Percentiles rank a stretch among this genome's conserved stretches.
Evolutionary conservation across 2,113 vertebrate genomes (phyloP).

Genomic region (Caranx melampygus): DNA sequence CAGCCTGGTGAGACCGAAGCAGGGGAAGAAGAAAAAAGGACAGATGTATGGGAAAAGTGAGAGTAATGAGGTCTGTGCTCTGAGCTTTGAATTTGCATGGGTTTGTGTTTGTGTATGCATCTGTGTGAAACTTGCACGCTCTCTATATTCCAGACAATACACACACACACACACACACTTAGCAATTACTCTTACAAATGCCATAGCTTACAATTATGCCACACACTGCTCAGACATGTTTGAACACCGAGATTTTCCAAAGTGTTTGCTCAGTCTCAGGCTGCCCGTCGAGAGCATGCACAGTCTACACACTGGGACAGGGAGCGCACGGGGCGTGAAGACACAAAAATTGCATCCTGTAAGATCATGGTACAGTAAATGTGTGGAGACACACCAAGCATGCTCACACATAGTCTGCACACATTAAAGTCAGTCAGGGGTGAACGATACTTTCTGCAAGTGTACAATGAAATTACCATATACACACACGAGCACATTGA

Average conservation of each 20-base stretch:
- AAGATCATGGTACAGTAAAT: slow-evolving; percentile 7
- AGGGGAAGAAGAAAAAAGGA: slow-evolving; percentile 12
- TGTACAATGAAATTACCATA: slow-evolving; percentile 15
- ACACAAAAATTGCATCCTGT: not conserved
- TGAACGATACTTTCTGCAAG: not conserved
- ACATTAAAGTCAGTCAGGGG: slow-evolving; percentile 9
- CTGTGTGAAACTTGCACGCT: not conserved
- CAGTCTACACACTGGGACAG: not conserved
- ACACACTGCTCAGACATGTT: not conserved
- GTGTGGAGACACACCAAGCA: not conserved
- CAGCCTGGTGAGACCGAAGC: not conserved
- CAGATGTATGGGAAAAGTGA: not conserved
- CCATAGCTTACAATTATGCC: not conserved
- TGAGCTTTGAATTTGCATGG: slow-evolving; percentile 29
- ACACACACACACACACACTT: too few relatives aligned
- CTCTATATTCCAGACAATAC: not conserved
- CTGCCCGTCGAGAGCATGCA: not conserved
- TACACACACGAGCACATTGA: not conserved
- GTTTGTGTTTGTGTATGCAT: not conserved
- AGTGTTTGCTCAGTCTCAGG: not conserved
- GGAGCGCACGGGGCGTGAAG: not conserved
- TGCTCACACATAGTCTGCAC: not conserved
- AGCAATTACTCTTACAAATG: not conserved
- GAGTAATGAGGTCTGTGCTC: not conserved
- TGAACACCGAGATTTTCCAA: not conserved